Conservation (phyloP, 2,888 invertebrate species). For the Eubasilissa splendida region DNA sequence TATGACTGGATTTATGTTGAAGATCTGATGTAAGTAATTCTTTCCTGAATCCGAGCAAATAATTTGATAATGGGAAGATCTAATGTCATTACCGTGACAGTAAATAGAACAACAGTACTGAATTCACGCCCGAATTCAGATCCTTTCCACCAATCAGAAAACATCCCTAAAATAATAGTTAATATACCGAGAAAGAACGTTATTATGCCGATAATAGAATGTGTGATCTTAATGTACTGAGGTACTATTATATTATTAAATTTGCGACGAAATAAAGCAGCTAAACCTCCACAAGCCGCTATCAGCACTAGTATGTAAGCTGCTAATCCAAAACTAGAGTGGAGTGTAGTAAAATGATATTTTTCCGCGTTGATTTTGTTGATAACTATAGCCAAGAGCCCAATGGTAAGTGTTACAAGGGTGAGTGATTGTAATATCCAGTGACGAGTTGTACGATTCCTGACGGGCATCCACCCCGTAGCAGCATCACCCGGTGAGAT, state of each 20-base stretch:
- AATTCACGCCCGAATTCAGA: slow-evolving; percentile 66
- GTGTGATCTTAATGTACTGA: slow-evolving; percentile 68
- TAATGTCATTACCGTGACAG: slow-evolving; percentile 66
- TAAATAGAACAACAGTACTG: slow-evolving; percentile 64
- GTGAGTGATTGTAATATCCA: slow-evolving; percentile 68
- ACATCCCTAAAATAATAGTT: slow-evolving; percentile 66
- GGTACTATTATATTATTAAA: slow-evolving; percentile 69
- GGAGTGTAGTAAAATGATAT: slow-evolving; percentile 66
- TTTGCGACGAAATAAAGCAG: slow-evolving; percentile 68
- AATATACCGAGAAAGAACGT: slow-evolving; percentile 68
- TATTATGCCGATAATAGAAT: slow-evolving; percentile 66
- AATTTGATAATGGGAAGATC: slow-evolving; percentile 68
- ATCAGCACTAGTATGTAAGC: slow-evolving; percentile 66
- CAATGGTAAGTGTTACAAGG: slow-evolving; percentile 63
- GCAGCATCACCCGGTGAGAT: slow-evolving; percentile 70
- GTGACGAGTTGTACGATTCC: slow-evolving; percentile 69
- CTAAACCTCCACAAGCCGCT: slow-evolving; percentile 68
- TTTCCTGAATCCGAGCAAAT: slow-evolving; percentile 69
- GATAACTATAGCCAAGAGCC: slow-evolving; percentile 67
- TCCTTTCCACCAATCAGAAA: slow-evolving; percentile 66
- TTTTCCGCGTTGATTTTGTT: slow-evolving; percentile 67
- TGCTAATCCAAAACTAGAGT: slow-evolving; percentile 69
- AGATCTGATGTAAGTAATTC: slow-evolving; percentile 61
- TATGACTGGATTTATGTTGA: slow-evolving; percentile 39
- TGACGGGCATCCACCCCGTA: slow-evolving; percentile 72